Percentiles rank a stretch among this genome's conserved stretches.
These are phyloP conservation scores for Oxytorus armatus DNA, from an alignment of 2,888 invertebrate species.

Conservation along the genomic window DNA sequence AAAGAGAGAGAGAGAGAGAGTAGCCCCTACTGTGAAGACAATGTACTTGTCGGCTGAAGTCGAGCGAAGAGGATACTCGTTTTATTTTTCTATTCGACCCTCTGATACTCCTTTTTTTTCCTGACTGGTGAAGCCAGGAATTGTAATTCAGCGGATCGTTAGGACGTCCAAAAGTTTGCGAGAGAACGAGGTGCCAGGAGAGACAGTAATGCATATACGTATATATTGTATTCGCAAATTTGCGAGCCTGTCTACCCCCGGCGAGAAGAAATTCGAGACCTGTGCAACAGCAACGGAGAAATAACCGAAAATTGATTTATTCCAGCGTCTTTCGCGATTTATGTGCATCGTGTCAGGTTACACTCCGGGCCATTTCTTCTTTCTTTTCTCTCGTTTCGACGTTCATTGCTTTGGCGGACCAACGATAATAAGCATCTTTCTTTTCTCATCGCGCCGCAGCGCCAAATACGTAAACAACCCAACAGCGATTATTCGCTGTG, in stretches of 20 bases:
- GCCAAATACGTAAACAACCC: conserved; percentile 56
- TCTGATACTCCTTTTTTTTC: conserved; percentile 14
- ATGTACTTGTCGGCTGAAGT: conserved; percentile 58
- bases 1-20: conserved; percentile 5
- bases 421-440: conserved; percentile 65
- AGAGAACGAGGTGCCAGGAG: conserved; percentile 60
- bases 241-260: conserved; percentile 42
- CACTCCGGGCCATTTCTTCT: conserved; percentile 53
- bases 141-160: conserved; percentile 69
- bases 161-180: conserved; percentile 56
- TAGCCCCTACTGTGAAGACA: conserved; percentile 56
- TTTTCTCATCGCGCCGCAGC: conserved; percentile 31
- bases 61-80: conserved; percentile 39
- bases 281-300: conserved; percentile 48
- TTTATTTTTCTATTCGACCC: conserved; percentile 31
- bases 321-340: conserved; percentile 72
- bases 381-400: conserved; percentile 32
- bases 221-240: conserved; percentile 51
- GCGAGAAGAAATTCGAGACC: conserved; percentile 65
- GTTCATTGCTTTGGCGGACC: conserved; percentile 23
- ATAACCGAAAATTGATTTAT: conserved; percentile 76
- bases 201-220: conserved; percentile 46
- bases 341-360: conserved; percentile 72
- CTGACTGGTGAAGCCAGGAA: conserved; percentile 58
- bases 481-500: conserved; percentile 40